These are phyloP conservation scores for Columbina picui DNA, from an alignment of 2,113 vertebrate species.

Conservation along the genomic window DNA sequence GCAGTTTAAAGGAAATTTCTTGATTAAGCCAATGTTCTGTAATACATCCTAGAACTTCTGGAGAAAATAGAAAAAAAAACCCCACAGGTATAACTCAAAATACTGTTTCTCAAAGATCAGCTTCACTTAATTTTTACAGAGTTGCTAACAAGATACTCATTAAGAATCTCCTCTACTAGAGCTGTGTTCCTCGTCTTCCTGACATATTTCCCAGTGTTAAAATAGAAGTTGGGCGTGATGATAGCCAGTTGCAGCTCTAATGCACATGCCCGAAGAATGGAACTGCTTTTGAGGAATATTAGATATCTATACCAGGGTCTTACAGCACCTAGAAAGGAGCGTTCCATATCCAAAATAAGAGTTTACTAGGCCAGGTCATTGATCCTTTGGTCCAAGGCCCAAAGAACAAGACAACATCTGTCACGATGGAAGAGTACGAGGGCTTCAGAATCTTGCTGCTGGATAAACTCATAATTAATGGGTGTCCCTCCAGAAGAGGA, in stretches of 20 bases:
- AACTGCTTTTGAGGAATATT: not conserved
- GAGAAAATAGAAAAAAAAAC: not conserved
- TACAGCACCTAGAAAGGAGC: not conserved
- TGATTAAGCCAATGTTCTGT: not conserved
- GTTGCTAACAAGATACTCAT: not conserved
- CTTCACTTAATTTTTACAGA: not conserved
- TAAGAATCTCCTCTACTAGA: not conserved
- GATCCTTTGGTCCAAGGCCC: not conserved
- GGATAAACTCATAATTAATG: not conserved
- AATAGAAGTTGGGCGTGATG: not conserved
- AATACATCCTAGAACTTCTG: not conserved
- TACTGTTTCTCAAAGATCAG: not conserved
- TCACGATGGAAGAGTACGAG: not conserved
- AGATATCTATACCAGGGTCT: not conserved
- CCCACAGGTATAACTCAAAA: not conserved
- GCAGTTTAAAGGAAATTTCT: not conserved
- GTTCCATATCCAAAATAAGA: not conserved
- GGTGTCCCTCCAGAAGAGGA: not conserved
- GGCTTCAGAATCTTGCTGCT: not conserved
- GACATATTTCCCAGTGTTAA: not conserved
- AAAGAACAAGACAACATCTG: constrained; percentile 18
- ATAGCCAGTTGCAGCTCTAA: not conserved
- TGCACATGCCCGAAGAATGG: not conserved
- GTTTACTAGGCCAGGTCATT: not conserved
- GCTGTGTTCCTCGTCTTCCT: not conserved